A percentile compares a stretch with the other conserved stretches of the same genome.
Conservation (phyloP, 2,888 invertebrate genomes). For the Pedicia rivosa region DNA sequence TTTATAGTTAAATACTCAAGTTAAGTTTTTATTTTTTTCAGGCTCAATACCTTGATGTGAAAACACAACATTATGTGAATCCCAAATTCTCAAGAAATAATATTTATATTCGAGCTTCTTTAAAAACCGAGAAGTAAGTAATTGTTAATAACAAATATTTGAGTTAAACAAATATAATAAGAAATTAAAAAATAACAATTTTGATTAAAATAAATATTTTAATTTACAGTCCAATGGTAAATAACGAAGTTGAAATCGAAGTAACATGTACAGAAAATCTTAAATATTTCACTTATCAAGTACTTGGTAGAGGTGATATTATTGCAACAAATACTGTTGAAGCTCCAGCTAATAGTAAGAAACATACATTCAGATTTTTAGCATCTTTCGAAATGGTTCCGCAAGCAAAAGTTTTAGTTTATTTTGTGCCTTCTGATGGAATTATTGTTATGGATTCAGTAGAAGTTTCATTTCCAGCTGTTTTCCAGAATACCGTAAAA, state of each 20-base stretch:
- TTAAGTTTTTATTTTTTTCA: too few species aligned
- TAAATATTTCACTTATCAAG: constrained; percentile 56
- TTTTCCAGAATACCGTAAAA: constrained; percentile 69
- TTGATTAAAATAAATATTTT: constrained; percentile 38
- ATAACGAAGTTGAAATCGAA: constrained; percentile 52
- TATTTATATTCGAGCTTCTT: too few species aligned
- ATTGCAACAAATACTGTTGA: constrained; percentile 55
- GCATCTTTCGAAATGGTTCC: constrained; percentile 74
- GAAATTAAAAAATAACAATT: too few species aligned
- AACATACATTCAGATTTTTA: constrained; percentile 47
- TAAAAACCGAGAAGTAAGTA: too few species aligned
- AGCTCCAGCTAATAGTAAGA: constrained; percentile 31
- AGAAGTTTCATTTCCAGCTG: constrained; percentile 43
- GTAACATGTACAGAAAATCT: constrained; percentile 59
- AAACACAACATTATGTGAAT: too few species aligned
- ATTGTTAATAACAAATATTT: too few species aligned
- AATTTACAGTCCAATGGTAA: constrained; percentile 40
- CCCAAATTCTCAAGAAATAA: too few species aligned
- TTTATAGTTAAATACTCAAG: too few species aligned
- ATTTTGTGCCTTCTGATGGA: constrained; percentile 50
- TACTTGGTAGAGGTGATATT: constrained; percentile 76
- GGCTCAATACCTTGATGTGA: too few species aligned
- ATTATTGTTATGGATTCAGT: constrained; percentile 78
- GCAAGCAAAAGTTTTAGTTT: constrained; percentile 61
- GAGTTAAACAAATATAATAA: too few species aligned